phyloP scores from a whole-genome alignment of 2,797 vertebrate species.

The Enteromius fasciolatus region DNA sequence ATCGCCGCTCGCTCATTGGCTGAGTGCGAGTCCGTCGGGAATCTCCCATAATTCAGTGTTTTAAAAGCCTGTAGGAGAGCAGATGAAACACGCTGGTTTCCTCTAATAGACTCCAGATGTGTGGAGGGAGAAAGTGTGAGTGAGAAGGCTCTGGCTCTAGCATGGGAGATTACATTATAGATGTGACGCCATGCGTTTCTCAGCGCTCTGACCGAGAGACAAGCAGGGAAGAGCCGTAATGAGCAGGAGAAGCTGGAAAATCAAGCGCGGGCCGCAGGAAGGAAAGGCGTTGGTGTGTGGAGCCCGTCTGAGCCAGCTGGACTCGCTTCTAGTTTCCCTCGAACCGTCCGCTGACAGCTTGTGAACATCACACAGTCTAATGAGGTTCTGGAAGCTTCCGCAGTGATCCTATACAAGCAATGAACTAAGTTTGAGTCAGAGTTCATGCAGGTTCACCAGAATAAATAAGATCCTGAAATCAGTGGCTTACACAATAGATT shows the following conservation, averaged over 20 bases:
- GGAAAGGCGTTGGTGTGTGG: constrained; percentile 41
- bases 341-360: neutral
- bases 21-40: constrained; percentile 44
- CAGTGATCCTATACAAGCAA: neutral
- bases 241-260: constrained; percentile 32
- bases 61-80: constrained; percentile 49
- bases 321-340: constrained; percentile 18
- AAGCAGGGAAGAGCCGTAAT: constrained; percentile 34
- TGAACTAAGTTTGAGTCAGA: neutral
- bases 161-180: constrained; percentile 57
- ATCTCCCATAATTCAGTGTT: constrained; percentile 58
- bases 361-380: neutral
- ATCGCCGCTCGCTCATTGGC: constrained; percentile 43
- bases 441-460: neutral
- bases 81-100: constrained; percentile 37
- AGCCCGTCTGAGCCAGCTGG: constrained; percentile 51
- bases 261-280: neutral
- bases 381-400: neutral
- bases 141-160: constrained; percentile 51
- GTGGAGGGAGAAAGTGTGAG: constrained; percentile 23
- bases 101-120: constrained; percentile 64
- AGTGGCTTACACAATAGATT: neutral
- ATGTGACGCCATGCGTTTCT: constrained; percentile 58
- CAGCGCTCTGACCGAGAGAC: constrained; percentile 36
- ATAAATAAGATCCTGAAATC: neutral